These are phyloP conservation scores for Drepana arcuata DNA, from an alignment of 1,140 invertebrate species.

Conservation along the genomic window DNA sequence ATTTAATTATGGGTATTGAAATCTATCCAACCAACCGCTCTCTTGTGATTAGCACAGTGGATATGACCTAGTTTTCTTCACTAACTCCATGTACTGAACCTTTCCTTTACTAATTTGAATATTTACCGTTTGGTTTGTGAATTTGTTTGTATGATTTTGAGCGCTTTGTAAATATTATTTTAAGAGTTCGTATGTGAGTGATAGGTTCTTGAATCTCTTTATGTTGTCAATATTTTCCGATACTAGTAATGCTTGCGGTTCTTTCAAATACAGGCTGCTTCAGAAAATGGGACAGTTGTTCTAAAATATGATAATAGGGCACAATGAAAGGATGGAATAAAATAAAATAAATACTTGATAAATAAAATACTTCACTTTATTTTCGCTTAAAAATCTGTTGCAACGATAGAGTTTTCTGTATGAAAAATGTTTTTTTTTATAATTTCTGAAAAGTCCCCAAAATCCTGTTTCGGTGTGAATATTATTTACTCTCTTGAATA, in stretches of 20 bases:
- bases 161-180: conserved; percentile 68
- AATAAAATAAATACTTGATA: no score
- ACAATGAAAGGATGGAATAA: no score
- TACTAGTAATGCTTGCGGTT: conserved; percentile 20
- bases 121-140: conserved; percentile 30
- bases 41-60: conserved; percentile 60
- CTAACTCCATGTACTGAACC: conserved; percentile 37
- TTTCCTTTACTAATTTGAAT: conserved; percentile 34
- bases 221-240: conserved; percentile 29
- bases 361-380: no score
- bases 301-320: no score
- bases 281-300: no score
- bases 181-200: conserved; percentile 64
- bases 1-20: conserved; percentile 68
- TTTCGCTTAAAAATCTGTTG: no score
- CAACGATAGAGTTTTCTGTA: conserved; percentile 15
- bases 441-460: no score
- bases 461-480: no score
- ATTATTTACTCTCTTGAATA: no score
- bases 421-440: conserved; percentile 1
- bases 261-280: no score
- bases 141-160: conserved; percentile 61
- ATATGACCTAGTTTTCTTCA: conserved; percentile 47
- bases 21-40: conserved; percentile 60
- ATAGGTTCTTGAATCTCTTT: conserved; percentile 67